These are phyloP conservation scores for Cheilosia impressa DNA, from an alignment of 2,888 invertebrate species.

Conservation along the genomic window DNA sequence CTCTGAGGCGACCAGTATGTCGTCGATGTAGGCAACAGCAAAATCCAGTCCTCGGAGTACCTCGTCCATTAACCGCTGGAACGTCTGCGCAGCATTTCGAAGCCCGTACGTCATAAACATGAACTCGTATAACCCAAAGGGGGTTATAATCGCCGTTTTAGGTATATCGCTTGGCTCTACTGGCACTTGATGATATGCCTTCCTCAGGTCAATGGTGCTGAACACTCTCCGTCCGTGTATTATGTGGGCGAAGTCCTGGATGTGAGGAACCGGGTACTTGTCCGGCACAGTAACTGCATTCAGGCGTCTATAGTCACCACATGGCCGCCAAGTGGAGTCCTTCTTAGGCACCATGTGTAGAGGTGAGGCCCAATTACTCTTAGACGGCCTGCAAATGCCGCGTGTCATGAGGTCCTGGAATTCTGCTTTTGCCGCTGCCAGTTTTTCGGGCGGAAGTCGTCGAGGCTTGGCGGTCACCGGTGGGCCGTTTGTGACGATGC, in stretches of 20 bases:
- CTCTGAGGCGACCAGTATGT: no score
- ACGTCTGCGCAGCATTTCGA: conserved; percentile 78
- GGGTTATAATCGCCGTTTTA: conserved; percentile 73
- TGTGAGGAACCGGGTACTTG: conserved; percentile 78
- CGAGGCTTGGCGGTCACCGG: conserved; percentile 7
- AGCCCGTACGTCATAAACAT: conserved; percentile 77
- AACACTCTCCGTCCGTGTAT: conserved; percentile 77
- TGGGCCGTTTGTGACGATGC: conserved; percentile 22
- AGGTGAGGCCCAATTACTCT: conserved; percentile 61
- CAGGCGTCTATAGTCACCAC: no score
- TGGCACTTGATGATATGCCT: conserved; percentile 79
- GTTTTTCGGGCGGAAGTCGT: conserved; percentile 16
- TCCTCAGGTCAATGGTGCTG: conserved; percentile 77
- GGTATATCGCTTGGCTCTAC: conserved; percentile 76
- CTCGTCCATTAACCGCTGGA: no score
- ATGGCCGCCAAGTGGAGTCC: conserved; percentile 4
- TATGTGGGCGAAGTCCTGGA: conserved; percentile 66
- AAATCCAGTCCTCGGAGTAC: conserved; percentile 73
- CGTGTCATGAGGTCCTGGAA: conserved; percentile 19
- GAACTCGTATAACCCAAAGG: no score
- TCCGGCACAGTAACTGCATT: conserved; percentile 78
- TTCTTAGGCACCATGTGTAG: conserved; percentile 63
- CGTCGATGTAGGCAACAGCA: no score
- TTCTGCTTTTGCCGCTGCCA: background rate
- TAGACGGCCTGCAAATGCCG: conserved; percentile 10